Conservation (phyloP, 2,113 vertebrate species). For the Podarcis cretensis region DNA sequence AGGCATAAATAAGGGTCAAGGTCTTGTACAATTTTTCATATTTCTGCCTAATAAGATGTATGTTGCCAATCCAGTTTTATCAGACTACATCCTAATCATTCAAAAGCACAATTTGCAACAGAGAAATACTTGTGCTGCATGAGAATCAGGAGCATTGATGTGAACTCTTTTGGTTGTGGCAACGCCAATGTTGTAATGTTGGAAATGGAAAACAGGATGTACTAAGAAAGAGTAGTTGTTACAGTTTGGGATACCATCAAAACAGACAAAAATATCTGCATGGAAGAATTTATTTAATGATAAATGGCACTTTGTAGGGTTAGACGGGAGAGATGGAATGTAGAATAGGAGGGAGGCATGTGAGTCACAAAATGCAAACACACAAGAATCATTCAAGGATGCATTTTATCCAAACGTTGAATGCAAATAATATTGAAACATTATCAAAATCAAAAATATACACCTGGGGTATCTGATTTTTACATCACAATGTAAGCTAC, state of each 20-base stretch:
- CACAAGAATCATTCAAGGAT: too few species aligned
- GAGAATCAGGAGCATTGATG: not conserved
- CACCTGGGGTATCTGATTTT: too few species aligned
- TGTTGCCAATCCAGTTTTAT: not conserved
- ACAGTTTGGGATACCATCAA: not conserved
- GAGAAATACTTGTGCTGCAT: not conserved
- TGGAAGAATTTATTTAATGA: not conserved
- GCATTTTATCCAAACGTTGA: too few species aligned
- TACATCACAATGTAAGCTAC: too few species aligned
- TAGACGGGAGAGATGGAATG: too few species aligned
- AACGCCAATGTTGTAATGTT: not conserved
- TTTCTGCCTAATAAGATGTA: not conserved
- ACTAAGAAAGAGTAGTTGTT: not conserved
- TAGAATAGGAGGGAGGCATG: too few species aligned
- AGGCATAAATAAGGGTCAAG: not conserved
- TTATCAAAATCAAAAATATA: too few species aligned
- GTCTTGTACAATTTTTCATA: not conserved
- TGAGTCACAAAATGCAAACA: too few species aligned
- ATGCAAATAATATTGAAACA: too few species aligned
- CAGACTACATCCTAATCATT: not conserved
- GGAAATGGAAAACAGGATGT: not conserved
- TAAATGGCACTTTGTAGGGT: not conserved
- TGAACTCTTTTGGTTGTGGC: not conserved
- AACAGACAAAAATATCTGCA: not conserved
- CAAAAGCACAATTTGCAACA: not conserved